phyloP scores from a whole-genome alignment of 2,888 invertebrate genomes.

The Lepeophtheirus nordmannii region DNA sequence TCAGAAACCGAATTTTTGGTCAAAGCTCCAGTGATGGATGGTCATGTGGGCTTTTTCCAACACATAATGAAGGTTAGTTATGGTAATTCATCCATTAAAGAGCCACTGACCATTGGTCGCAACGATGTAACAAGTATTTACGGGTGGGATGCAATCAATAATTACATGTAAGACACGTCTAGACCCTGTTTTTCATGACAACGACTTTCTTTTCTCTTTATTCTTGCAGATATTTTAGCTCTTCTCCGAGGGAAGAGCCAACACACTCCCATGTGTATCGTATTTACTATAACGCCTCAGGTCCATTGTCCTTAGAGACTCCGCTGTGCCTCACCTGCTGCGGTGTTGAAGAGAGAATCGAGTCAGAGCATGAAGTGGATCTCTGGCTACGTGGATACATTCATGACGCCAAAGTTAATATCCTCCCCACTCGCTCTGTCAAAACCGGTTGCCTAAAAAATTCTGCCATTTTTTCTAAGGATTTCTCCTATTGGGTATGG shows the following conservation, averaged over 20 bases:
- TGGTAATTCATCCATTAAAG: slow-evolving; percentile 10
- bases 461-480: slow-evolving; percentile 49
- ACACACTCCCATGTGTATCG: background rate
- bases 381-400: background rate
- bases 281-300: background rate
- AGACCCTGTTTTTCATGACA: background rate
- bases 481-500: slow-evolving; percentile 51
- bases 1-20: background rate
- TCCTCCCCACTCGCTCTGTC: background rate
- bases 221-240: background rate
- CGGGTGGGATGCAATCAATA: slow-evolving; percentile 14
- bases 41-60: background rate
- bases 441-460: slow-evolving; percentile 48
- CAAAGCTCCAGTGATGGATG: slow-evolving; percentile 2
- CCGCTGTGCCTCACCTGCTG: background rate
- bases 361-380: background rate
- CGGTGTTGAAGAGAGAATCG: background rate
- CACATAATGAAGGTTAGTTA: slow-evolving; percentile 13
- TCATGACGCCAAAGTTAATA: background rate
- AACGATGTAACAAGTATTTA: slow-evolving; percentile 1
- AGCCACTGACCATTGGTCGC: slow-evolving; percentile 3
- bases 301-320: background rate
- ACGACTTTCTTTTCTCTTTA: background rate
- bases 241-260: background rate
- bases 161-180: slow-evolving; percentile 3